Evolutionary conservation across 2,797 vertebrate genomes (phyloP).

Genomic region (Sebastiscus albofasciatus): DNA sequence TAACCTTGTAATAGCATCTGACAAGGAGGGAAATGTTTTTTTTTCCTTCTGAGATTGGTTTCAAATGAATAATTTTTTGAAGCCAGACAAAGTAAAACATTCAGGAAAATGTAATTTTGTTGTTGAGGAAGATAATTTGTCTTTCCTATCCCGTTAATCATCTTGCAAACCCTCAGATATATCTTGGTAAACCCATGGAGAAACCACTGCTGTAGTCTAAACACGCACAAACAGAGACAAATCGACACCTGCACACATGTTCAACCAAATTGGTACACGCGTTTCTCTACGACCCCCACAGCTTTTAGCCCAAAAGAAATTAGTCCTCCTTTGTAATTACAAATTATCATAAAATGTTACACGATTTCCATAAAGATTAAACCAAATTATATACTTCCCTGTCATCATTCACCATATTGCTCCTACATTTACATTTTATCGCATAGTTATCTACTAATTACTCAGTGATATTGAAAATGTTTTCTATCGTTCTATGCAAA

Average conservation of each 20-base stretch:
- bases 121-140: not conserved
- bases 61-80: not conserved
- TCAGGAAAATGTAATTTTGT: not conserved
- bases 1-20: not conserved
- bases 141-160: not conserved
- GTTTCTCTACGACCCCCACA: not conserved
- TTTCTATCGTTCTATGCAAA: slow-evolving; percentile 40
- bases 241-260: slow-evolving; percentile 6
- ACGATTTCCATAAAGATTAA: slow-evolving; percentile 22
- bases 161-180: not conserved
- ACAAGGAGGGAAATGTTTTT: not conserved
- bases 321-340: slow-evolving; percentile 8
- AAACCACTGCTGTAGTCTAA: not conserved
- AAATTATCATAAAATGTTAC: slow-evolving; percentile 19
- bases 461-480: slow-evolving; percentile 26
- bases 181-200: not conserved
- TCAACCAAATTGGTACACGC: not conserved
- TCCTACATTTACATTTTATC: slow-evolving; percentile 41
- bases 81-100: not conserved
- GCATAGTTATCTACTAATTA: slow-evolving; percentile 42
- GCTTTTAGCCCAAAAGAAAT: slow-evolving; percentile 1
- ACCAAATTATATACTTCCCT: slow-evolving; percentile 25
- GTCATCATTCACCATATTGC: slow-evolving; percentile 20
- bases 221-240: not conserved
- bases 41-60: not conserved